Evolutionary conservation across 2,797 vertebrate species (phyloP).

Genomic region (Melanotaenia trifasciata): DNA sequence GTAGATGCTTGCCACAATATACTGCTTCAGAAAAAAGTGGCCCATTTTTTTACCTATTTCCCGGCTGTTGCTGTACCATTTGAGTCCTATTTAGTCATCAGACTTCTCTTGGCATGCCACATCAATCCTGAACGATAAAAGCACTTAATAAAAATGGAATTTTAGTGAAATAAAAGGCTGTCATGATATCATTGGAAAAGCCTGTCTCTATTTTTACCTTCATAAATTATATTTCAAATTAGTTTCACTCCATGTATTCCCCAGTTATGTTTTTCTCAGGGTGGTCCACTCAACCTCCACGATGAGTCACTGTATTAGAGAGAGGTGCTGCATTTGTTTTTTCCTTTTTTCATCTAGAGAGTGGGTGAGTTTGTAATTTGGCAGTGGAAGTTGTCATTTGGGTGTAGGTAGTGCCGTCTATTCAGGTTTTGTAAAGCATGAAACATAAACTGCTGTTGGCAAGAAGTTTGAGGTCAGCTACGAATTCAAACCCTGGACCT

Average conservation of each 20-base stretch:
- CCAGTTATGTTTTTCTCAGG: not conserved
- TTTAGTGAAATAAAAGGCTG: no score
- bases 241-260: not conserved
- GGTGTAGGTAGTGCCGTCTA: not conserved
- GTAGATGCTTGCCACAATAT: no score
- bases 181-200: no score
- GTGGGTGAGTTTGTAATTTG: not conserved
- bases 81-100: no score
- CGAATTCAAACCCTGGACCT: not conserved
- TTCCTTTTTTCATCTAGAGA: not conserved
- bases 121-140: no score
- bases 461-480: not conserved
- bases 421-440: not conserved
- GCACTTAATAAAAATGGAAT: no score
- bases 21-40: no score
- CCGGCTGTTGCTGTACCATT: no score
- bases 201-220: not conserved
- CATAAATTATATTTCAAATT: not conserved
- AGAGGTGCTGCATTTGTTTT: not conserved
- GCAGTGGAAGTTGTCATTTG: not conserved
- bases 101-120: no score
- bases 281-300: not conserved
- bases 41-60: no score
- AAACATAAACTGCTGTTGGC: not conserved
- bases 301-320: not conserved